Conservation (phyloP, 2,113 vertebrate species). For the Crocuta crocuta region DNA sequence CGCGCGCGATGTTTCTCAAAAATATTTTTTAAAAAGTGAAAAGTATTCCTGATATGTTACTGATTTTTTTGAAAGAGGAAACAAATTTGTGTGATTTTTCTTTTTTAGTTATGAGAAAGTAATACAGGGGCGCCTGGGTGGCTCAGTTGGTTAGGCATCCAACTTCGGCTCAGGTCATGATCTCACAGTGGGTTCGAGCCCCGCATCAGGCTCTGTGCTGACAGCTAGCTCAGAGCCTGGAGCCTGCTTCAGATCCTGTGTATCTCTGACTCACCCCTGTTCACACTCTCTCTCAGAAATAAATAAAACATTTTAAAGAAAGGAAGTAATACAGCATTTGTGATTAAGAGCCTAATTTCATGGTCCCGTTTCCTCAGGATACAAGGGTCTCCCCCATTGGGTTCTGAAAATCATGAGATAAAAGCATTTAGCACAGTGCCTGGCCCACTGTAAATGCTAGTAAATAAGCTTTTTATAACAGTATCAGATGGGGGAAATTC, state of each 20-base stretch:
- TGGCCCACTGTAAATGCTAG: background rate
- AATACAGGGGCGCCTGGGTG: background rate
- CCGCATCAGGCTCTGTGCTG: too few species aligned
- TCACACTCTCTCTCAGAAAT: too few species aligned
- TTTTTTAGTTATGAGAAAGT: background rate
- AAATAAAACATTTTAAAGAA: background rate
- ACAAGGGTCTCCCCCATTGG: background rate
- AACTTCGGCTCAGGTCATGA: background rate
- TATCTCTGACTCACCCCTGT: too few species aligned
- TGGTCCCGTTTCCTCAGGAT: background rate
- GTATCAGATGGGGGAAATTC: background rate
- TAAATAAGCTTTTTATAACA: background rate
- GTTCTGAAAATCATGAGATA: background rate
- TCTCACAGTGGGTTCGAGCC: background rate
- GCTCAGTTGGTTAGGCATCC: background rate
- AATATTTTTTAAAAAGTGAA: background rate
- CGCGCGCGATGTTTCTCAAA: too few species aligned
- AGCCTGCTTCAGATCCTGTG: too few species aligned
- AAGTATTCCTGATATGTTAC: background rate
- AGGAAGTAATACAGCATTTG: background rate
- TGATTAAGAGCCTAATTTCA: background rate
- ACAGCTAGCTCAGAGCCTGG: too few species aligned
- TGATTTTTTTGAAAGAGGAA: background rate
- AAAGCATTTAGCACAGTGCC: background rate
- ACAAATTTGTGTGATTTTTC: background rate